Evolutionary conservation across 2,888 invertebrate genomes (phyloP), one percentile per base, ranked within the genome.

Genomic region (Agrochola lota): DNA sequence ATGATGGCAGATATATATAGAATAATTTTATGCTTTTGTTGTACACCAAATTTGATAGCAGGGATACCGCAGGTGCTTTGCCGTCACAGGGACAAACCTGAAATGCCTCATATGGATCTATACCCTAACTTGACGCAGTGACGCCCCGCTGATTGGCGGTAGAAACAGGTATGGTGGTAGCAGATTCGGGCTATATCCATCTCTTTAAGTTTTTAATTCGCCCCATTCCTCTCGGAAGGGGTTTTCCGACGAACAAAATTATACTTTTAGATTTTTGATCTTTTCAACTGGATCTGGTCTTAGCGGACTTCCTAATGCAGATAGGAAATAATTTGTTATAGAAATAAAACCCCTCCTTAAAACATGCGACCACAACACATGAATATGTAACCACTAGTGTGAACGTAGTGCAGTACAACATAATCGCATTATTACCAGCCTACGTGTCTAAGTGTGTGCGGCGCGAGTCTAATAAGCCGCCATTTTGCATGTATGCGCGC

Each of bases 371-470:
- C 57, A 71, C 69, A 79, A 68, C 68, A 46, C 23, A 83, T 87
- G 85, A 85, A 88, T 86, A 87, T 88, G 59, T 55, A 71, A 59
- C 15, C 73, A 55, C 82, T 67, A 64, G 55, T 71, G 55, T 80
- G 67, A 63, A 71, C 35, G 55, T 35, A 52, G 60, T 40, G 77
- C 23, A 46, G 73, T 43, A 74, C 71, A 83, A 84, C 81, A 85
- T 88, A 85, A 87, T 85, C 52, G 77, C 79, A 85, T 83, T 75
- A 85, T 77, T 84, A 85, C 80, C 78, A 79, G 81, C 74, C 88
- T 90, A 93, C 95, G 95, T 95, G 95, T 92, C 90, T 88, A 93
- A 95, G 95, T 88, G 92, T 84, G 81, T 86, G 88, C 77, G 77
- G 78, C 85, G 82, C 82, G 77, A 71, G 68, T 64, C 78, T 93